phyloP scores from a whole-genome alignment of 2,113 vertebrate genomes.

The Struthidea cinerea region DNA sequence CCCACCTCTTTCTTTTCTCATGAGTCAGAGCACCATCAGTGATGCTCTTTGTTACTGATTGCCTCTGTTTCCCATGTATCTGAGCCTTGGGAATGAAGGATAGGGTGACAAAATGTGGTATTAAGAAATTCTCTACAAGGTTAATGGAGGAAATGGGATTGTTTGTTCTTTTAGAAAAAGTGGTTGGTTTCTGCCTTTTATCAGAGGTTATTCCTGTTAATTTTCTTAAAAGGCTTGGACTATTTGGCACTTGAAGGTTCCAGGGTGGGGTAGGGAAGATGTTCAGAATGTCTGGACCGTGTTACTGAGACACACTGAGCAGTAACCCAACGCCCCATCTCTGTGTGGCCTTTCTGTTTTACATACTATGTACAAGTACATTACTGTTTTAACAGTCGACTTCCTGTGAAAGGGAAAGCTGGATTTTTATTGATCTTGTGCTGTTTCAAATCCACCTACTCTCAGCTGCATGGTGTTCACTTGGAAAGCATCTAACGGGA shows the following conservation, averaged over 20 bases:
- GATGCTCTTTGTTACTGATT: fast-evolving
- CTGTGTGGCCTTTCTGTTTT: conserved; percentile 51
- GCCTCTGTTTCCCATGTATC: not conserved
- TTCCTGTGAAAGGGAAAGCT: conserved; percentile 49
- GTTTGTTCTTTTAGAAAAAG: not conserved
- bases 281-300: not conserved
- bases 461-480: conserved; percentile 47
- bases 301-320: not conserved
- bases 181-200: not conserved
- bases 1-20: not conserved
- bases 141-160: not conserved
- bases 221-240: not conserved
- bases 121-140: not conserved
- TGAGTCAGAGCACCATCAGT: not conserved
- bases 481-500: conserved; percentile 49
- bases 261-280: not conserved
- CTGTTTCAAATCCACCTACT: conserved; percentile 51
- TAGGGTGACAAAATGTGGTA: not conserved
- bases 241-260: not conserved
- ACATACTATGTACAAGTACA: conserved; percentile 35
- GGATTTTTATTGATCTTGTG: conserved; percentile 43
- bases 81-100: not conserved
- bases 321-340: not conserved
- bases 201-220: not conserved
- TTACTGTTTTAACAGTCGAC: conserved; percentile 50